These are phyloP conservation scores for Neofelis nebulosa DNA, from an alignment of 2,113 vertebrate species.

Conservation along the genomic window DNA sequence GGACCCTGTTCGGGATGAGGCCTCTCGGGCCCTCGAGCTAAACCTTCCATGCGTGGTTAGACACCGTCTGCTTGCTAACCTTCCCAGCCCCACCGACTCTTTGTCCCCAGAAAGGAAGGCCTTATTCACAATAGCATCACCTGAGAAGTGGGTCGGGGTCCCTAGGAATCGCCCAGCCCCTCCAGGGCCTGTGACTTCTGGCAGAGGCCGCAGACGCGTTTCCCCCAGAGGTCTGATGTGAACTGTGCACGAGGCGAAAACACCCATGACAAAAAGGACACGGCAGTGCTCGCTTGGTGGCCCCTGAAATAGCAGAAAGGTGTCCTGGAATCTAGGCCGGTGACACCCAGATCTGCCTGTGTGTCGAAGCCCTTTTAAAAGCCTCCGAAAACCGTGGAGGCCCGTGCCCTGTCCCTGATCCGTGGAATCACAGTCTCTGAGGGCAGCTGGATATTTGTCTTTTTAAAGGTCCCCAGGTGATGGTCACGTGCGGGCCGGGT, in stretches of 20 bases:
- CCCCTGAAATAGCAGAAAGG: not conserved
- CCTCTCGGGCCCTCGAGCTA: rapidly evolving
- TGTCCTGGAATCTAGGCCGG: not conserved
- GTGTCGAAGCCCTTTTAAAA: not conserved
- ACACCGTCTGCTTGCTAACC: not conserved
- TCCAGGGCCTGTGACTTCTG: not conserved
- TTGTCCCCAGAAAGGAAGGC: not conserved
- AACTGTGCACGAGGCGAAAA: not conserved
- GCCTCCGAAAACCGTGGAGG: not conserved
- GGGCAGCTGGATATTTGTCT: not conserved
- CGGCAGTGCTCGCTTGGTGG: not conserved
- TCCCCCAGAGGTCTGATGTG: not conserved
- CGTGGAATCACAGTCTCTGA: not conserved
- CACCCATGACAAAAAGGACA: not conserved
- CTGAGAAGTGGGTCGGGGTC: not conserved
- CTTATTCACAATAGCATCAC: not conserved
- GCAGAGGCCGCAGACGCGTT: rapidly evolving
- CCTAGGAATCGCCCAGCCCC: rapidly evolving
- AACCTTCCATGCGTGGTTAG: rapidly evolving
- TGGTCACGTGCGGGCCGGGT: not conserved
- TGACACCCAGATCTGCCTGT: rapidly evolving
- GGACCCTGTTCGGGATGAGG: not conserved
- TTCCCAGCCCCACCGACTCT: not conserved
- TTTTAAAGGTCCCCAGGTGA: not conserved
- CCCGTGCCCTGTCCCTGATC: rapidly evolving